These are phyloP conservation scores for Hippotragus niger DNA, from an alignment of 2,113 vertebrate species.

Conservation along the genomic window DNA sequence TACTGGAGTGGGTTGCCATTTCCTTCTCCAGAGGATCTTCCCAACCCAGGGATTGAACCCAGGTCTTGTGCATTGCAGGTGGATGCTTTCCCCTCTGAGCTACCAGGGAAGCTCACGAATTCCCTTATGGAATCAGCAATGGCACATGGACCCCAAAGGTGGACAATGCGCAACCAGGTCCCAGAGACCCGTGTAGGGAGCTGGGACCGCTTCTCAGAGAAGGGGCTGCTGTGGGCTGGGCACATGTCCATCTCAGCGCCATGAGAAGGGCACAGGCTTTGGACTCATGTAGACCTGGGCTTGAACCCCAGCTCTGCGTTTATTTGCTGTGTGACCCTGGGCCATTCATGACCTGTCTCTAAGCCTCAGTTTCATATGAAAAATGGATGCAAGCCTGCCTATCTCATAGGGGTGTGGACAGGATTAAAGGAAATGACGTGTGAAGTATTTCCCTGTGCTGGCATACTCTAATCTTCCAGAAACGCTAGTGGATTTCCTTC, in stretches of 20 bases:
- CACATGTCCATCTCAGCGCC: not conserved
- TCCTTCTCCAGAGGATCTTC: not conserved
- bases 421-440: rapidly evolving
- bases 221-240: not conserved
- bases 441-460: not conserved
- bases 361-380: not conserved
- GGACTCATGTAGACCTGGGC: not conserved
- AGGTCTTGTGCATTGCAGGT: not conserved
- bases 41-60: not conserved
- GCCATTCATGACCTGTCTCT: not conserved
- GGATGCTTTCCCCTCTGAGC: not conserved
- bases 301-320: not conserved
- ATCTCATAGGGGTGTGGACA: too few relatives aligned
- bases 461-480: not conserved
- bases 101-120: not conserved
- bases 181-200: not conserved
- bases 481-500: not conserved
- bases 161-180: not conserved
- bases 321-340: not conserved
- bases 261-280: not conserved
- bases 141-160: not conserved
- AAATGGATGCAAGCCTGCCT: not conserved
- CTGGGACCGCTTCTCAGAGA: not conserved
- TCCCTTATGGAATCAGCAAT: not conserved
- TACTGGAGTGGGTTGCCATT: not conserved